These are phyloP conservation scores for Tyrannus savana DNA, from an alignment of 2,113 vertebrate genomes.

Conservation along the genomic window DNA sequence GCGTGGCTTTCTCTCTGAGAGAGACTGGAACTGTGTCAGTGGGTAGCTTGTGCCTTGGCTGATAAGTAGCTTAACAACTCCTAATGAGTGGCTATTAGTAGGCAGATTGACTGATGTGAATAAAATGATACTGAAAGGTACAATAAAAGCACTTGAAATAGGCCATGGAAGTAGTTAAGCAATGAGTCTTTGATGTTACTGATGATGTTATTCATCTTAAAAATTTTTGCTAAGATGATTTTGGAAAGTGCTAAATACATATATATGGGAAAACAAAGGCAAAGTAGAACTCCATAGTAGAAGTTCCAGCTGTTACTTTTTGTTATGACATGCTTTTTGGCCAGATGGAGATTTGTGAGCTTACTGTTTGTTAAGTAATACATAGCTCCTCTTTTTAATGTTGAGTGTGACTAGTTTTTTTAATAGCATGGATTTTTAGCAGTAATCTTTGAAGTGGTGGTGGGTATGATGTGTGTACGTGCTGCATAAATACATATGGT, in stretches of 20 bases:
- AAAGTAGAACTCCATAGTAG: neutral
- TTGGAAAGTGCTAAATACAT: neutral
- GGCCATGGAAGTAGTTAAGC: neutral
- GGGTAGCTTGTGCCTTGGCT: neutral
- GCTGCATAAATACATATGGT: neutral
- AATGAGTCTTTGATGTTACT: neutral
- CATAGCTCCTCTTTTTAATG: neutral
- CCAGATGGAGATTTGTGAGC: constrained; percentile 10
- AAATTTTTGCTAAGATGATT: neutral
- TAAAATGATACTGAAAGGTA: neutral
- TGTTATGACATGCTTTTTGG: neutral
- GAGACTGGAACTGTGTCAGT: neutral
- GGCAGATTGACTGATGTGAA: neutral
- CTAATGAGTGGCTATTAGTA: neutral
- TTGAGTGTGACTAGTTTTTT: neutral
- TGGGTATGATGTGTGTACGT: neutral
- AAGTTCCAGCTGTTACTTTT: constrained; percentile 12
- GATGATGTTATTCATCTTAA: neutral
- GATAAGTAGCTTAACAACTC: neutral
- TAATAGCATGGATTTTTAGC: neutral
- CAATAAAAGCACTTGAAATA: neutral
- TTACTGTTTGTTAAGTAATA: constrained; percentile 3
- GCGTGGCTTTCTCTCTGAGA: neutral
- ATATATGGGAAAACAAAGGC: neutral
- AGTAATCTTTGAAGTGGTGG: neutral